Conservation (phyloP, 2,888 invertebrate species). For the Polyommatus iphigenia region DNA sequence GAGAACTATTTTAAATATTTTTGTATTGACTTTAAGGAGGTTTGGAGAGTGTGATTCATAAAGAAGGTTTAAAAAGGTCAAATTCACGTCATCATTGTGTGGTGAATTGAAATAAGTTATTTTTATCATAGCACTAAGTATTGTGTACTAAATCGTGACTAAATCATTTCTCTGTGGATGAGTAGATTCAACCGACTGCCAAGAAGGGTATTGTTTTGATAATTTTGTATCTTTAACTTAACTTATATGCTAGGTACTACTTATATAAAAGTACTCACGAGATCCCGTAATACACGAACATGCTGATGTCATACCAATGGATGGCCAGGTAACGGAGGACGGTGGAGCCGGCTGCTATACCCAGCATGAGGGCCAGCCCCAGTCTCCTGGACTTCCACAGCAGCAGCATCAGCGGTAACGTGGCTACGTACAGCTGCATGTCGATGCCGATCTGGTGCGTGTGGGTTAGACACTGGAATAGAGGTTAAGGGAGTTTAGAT, state of each 20-base stretch:
- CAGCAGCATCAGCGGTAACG: conserved; percentile 69
- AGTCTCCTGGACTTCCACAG: conserved; percentile 65
- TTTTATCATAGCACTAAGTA: too few relatives aligned
- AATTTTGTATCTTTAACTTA: too few relatives aligned
- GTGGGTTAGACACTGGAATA: conserved; percentile 78
- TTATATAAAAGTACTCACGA: conserved; percentile 70
- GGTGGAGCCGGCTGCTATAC: conserved; percentile 67
- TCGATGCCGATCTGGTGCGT: conserved; percentile 81
- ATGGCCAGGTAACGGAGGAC: conserved; percentile 67
- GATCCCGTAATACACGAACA: conserved; percentile 78
- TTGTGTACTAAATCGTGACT: too few relatives aligned
- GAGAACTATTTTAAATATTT: not conserved
- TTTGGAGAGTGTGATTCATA: too few relatives aligned
- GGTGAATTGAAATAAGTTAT: too few relatives aligned
- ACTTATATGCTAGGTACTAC: too few relatives aligned
- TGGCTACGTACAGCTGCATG: conserved; percentile 78
- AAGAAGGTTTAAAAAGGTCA: too few relatives aligned
- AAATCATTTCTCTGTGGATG: too few relatives aligned
- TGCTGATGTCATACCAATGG: conserved; percentile 73
- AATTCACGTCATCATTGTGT: too few relatives aligned
- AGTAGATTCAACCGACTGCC: too few relatives aligned
- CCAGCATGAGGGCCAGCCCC: conserved; percentile 60
- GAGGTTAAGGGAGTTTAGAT: not conserved
- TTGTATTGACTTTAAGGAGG: too few relatives aligned
- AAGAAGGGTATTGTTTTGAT: too few relatives aligned